Evolutionary conservation across 2,113 vertebrate genomes (phyloP), one percentile per base, ranked within the genome.

Genomic region (Jaculus jaculus): DNA sequence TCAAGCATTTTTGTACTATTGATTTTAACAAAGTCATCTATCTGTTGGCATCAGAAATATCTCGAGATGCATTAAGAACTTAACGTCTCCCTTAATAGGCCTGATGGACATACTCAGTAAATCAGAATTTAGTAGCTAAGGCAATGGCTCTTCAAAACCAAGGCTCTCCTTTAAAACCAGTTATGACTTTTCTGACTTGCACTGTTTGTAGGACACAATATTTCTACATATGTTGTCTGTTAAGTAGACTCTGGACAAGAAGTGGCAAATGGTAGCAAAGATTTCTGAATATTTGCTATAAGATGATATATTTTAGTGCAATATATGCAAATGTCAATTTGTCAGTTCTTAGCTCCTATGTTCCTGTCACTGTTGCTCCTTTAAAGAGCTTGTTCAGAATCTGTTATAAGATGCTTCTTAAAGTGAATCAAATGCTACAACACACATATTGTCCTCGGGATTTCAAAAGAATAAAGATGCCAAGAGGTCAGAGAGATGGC

Each of bases 21-120:
- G n/a, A 91, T 93, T 86, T 91, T n/a, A 73, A 73, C 9, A 89
- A 66, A 78, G 32, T 39, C 34, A 63, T 37, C n/a, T 74, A 34
- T 34, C 69, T 78, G 60, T n/a, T 60, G 11, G 18, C 73, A 61
- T 65, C 7, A 90, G n/a, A 93, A 34, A 60, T 28, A 87, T 74
- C 30, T 74, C 47, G 47, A 54, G 23, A 92, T 39, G 63, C 42
- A 75, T 9, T 30, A 54, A 65, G 47, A 30, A 39, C 16, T 47
- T 20, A 51, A 72, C 23, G 15, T 32, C 42, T 72, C 68, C 17
- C 7, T 51, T 72, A 75, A 24, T 28, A 88, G n/a, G 20, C 10
- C 18, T n/a, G 3, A 21, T 47, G 65, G 63, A 37, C 9, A 77
- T 42, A 71, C 54, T 69, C 24, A 92, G 24, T 28, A 71, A 84